These are phyloP conservation scores for Trissolcus basalis DNA, from an alignment of 1,140 invertebrate genomes.

Conservation along the genomic window DNA sequence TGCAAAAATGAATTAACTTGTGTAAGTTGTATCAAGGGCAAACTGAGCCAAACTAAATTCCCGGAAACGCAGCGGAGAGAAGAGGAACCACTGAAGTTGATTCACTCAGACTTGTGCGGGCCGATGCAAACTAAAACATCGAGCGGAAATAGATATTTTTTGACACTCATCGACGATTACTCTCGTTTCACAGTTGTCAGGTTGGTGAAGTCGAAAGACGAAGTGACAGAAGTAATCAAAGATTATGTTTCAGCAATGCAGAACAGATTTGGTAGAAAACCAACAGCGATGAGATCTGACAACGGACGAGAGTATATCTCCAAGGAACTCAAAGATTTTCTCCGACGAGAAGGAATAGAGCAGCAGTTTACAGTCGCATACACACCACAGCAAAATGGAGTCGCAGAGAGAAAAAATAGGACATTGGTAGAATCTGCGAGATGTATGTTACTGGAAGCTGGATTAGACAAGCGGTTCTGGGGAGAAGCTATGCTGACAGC, in stretches of 20 bases:
- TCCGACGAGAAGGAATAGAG: constrained; percentile 10
- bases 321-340: constrained; percentile 7
- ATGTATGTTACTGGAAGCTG: constrained; percentile 10
- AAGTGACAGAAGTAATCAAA: constrained; percentile 20
- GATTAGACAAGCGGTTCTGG: constrained; percentile 60
- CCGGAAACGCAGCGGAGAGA: constrained; percentile 11
- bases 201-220: constrained; percentile 42
- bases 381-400: constrained; percentile 16
- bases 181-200: constrained; percentile 21
- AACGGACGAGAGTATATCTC: constrained; percentile 39
- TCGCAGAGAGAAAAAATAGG: constrained; percentile 18
- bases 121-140: constrained; percentile 31
- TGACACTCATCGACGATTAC: constrained; percentile 39
- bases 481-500: constrained; percentile 41
- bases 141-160: constrained; percentile 36
- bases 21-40: constrained; percentile 39
- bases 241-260: constrained; percentile 31
- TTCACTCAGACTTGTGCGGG: constrained; percentile 36
- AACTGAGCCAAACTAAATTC: constrained; percentile 26
- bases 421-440: constrained; percentile 12
- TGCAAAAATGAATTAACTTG: constrained; percentile 18
- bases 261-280: constrained; percentile 22
- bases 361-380: constrained; percentile 7
- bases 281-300: constrained; percentile 7
- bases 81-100: constrained; percentile 12